Conservation (phyloP, 92 coral and sea anemone genomes). For the Diadumene lineata region DNA sequence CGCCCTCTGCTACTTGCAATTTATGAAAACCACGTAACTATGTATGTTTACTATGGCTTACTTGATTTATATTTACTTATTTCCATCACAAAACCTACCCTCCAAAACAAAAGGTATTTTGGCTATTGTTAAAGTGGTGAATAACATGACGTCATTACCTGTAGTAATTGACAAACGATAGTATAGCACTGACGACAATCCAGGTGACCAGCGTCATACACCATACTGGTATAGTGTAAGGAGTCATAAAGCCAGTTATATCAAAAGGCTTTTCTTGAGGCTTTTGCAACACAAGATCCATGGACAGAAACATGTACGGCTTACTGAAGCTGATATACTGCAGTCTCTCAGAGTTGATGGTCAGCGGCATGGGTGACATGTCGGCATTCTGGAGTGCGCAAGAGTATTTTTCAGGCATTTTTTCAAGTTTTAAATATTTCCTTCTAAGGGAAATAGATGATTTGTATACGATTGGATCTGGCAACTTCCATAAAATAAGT, state of each 20-base stretch:
- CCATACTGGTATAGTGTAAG: slow-evolving; percentile 63
- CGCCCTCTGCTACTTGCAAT: no score
- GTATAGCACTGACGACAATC: slow-evolving; percentile 31
- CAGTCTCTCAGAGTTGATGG: slow-evolving; percentile 59
- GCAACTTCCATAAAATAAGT: no score
- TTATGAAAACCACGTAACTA: no score
- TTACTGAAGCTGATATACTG: slow-evolving; percentile 57
- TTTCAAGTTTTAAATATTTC: no score
- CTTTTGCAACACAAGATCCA: slow-evolving; percentile 56
- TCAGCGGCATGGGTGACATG: slow-evolving; percentile 62
- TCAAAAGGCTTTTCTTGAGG: slow-evolving; percentile 25
- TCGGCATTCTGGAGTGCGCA: slow-evolving; percentile 53
- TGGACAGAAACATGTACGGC: slow-evolving; percentile 65
- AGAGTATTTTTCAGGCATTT: no score
- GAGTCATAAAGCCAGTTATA: slow-evolving; percentile 60
- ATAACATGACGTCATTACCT: slow-evolving; percentile 32
- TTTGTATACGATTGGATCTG: no score
- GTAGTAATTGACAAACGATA: slow-evolving; percentile 41
- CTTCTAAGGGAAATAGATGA: no score
- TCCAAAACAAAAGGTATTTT: no score
- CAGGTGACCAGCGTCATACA: slow-evolving; percentile 48
- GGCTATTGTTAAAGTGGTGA: no score
- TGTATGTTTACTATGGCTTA: no score
- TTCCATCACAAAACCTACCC: no score
- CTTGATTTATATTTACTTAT: no score